A percentile compares a stretch with the other conserved stretches of the same genome.
Evolutionary conservation across 2,888 invertebrate species (phyloP).

Genomic region (Nesidiocoris tenuis): DNA sequence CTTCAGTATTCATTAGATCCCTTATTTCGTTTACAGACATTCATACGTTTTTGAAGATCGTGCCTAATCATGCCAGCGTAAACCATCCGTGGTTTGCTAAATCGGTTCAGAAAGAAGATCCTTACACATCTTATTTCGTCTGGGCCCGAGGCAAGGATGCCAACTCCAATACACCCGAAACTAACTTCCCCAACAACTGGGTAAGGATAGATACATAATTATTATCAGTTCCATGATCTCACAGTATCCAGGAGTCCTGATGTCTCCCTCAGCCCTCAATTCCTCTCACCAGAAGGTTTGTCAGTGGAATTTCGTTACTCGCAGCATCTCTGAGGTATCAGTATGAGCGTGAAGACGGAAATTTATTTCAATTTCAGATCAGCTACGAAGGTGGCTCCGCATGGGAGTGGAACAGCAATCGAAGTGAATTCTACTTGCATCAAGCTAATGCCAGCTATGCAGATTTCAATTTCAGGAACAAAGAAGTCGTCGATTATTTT

Average conservation of each 20-base stretch:
- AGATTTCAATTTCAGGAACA: slow-evolving; percentile 78
- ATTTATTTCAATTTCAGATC: slow-evolving; percentile 13
- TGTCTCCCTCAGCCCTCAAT: too few relatives aligned
- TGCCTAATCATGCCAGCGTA: slow-evolving; percentile 68
- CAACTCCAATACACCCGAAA: slow-evolving; percentile 11
- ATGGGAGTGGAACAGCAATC: slow-evolving; percentile 67
- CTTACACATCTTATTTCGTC: slow-evolving; percentile 57
- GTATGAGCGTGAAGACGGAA: too few relatives aligned
- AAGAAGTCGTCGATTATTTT: slow-evolving; percentile 65
- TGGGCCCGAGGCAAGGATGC: slow-evolving; percentile 53
- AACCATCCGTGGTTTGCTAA: slow-evolving; percentile 59
- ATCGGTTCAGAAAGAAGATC: slow-evolving; percentile 52
- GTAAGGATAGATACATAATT: slow-evolving; percentile 35
- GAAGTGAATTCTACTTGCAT: slow-evolving; percentile 75
- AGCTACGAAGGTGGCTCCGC: slow-evolving; percentile 60
- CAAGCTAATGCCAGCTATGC: slow-evolving; percentile 69
- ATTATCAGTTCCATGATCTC: too few relatives aligned
- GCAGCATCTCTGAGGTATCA: too few relatives aligned
- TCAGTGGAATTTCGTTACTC: too few relatives aligned
- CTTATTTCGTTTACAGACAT: slow-evolving; percentile 55
- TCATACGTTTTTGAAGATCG: slow-evolving; percentile 70
- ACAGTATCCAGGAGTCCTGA: too few relatives aligned
- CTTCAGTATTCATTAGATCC: too few relatives aligned
- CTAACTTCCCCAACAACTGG: slow-evolving; percentile 50
- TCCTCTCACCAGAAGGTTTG: too few relatives aligned